A percentile compares a stretch with the other conserved stretches of the same genome.
Conservation (phyloP, 2,888 invertebrate genomes). For the Cantharis flavilabris region DNA sequence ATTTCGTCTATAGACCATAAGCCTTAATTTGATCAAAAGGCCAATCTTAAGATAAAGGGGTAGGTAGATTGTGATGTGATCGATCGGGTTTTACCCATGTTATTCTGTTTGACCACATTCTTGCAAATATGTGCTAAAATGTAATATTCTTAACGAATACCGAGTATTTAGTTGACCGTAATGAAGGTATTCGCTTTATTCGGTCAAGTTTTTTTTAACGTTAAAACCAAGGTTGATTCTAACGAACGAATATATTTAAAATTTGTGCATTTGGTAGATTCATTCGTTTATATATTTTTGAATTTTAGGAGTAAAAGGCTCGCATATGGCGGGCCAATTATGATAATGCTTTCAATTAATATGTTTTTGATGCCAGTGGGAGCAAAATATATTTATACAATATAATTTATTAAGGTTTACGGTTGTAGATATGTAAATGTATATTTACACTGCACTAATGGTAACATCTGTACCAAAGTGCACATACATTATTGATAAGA, state of each 20-base stretch:
- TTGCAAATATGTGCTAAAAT: background rate
- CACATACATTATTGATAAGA: constrained; percentile 2
- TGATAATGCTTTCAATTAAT: background rate
- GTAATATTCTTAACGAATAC: background rate
- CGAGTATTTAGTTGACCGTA: background rate
- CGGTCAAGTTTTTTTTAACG: background rate
- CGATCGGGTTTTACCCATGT: background rate
- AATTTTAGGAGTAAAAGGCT: background rate
- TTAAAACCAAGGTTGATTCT: background rate
- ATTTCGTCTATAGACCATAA: background rate
- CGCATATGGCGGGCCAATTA: background rate
- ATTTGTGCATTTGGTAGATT: background rate
- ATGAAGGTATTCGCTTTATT: background rate
- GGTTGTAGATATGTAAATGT: background rate
- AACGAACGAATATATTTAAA: background rate
- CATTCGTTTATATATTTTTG: background rate
- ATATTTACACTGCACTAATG: background rate
- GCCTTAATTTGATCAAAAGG: background rate
- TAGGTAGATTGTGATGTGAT: background rate
- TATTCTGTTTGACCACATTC: background rate
- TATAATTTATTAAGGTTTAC: background rate
- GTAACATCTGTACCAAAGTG: background rate
- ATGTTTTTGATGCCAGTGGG: background rate
- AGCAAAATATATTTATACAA: background rate
- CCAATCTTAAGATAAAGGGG: background rate